Percentiles rank a stretch among this genome's conserved stretches.
Evolutionary conservation across 2,797 vertebrate genomes (phyloP).

Genomic region (Furcifer pardalis): DNA sequence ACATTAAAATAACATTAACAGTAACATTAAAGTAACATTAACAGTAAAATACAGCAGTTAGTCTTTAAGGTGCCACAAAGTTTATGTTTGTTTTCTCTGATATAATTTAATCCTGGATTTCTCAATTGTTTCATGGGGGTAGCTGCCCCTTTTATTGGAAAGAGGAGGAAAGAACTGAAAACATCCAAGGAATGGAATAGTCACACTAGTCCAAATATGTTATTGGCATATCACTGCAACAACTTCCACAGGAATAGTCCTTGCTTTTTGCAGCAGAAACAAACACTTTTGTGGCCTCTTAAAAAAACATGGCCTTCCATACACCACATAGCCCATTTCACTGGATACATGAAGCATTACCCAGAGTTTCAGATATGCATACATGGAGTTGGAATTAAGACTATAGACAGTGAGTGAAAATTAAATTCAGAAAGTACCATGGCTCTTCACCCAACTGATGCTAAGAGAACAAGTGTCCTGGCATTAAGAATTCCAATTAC

Average conservation of each 20-base stretch:
- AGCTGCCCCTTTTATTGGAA: not conserved
- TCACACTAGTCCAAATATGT: not conserved
- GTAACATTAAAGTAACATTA: too few species aligned
- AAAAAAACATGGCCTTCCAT: too few species aligned
- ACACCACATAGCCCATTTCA: not conserved
- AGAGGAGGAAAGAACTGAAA: not conserved
- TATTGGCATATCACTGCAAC: not conserved
- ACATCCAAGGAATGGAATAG: not conserved
- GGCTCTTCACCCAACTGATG: not conserved
- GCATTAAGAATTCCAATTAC: too few species aligned
- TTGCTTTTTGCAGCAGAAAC: too few species aligned
- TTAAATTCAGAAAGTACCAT: not conserved
- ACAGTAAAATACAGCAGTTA: too few species aligned
- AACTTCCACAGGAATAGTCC: not conserved
- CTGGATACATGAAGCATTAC: not conserved
- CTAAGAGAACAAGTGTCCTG: too few species aligned
- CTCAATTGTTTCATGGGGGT: not conserved
- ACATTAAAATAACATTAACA: too few species aligned
- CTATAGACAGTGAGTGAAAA: not conserved
- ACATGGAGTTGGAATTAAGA: not conserved
- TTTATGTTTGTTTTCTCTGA: too few species aligned
- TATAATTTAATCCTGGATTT: not conserved
- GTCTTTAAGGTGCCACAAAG: too few species aligned
- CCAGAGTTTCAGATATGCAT: not conserved
- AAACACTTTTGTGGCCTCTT: too few species aligned